Evolutionary conservation across 2,797 vertebrate genomes (phyloP), one percentile per base, ranked within the genome.

Genomic region (Poeciliopsis paucimaculata): DNA sequence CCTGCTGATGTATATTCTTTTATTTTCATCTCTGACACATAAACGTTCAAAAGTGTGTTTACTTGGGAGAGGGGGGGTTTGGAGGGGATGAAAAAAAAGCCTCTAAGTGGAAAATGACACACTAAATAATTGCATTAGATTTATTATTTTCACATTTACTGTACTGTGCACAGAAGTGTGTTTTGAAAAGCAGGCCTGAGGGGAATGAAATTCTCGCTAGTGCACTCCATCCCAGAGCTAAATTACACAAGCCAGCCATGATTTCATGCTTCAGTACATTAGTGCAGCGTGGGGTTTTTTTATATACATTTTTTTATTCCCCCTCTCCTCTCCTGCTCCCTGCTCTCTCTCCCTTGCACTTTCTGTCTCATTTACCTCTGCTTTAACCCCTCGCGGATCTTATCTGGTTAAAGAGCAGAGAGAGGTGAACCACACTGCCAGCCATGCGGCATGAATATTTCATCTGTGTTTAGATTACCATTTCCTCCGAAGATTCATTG

Each of bases 201-300:
- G 95, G 92, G 91, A 95, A 93, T 89, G 91, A 93, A 93, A 95
- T 91, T 87, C 91, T 85, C 85, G 87, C 92, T 92, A 88, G 88
- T 93, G 92, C 93, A 91, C 93, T 93, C 93, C 91, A 91, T 95
- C 94, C 94, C 88, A 88, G 90, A 94, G 95, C 92, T 92, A 95
- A 95, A 96, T 96, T 95, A 95, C 94, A 94, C 90, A 88, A 94
- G 93, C 94, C 92, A 90, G 93, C 93, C 90, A 91, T 95, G 95
- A 96, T 96, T 96, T 96, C 95, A 95, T 92, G 95, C 94, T 95
- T 94, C 93, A 92, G 92, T 92, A 92, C 93, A 89, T 94, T 89
- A 94, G 92, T 92, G 92, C 91, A 89, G 88, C 83, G 9, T 41
- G 39, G 39, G 39, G 1, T 53, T 87, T 84, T 79, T 46, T 81